Evolutionary conservation across 2,797 vertebrate genomes (phyloP).

Genomic region (Chelmon rostratus): DNA sequence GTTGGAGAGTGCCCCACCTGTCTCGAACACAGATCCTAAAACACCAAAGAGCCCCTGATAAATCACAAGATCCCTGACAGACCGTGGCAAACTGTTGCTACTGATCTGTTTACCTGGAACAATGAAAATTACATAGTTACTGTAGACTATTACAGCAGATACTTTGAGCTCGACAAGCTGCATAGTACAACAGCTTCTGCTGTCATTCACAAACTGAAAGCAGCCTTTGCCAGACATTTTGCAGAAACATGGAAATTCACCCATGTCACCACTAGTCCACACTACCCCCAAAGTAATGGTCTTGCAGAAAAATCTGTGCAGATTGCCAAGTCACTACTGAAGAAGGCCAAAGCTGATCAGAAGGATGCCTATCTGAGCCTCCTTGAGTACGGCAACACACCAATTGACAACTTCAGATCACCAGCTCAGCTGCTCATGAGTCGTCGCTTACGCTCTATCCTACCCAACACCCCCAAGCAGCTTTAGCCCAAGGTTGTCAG

Average conservation of each 20-base stretch:
- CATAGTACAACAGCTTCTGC: slow-evolving; percentile 3
- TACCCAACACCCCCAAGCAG: not conserved
- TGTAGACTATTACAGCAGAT: slow-evolving; percentile 20
- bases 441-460: not conserved
- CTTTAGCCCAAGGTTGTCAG: not conserved
- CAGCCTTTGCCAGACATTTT: slow-evolving; percentile 20
- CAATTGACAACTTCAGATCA: slow-evolving; percentile 1
- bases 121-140: not conserved
- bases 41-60: slow-evolving; percentile 22
- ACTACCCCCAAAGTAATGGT: slow-evolving; percentile 9
- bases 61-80: slow-evolving; percentile 1
- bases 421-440: not conserved
- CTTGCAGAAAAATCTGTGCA: slow-evolving; percentile 29
- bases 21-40: not conserved
- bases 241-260: slow-evolving; percentile 11
- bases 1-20: not conserved
- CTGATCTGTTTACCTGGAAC: slow-evolving; percentile 19
- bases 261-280: not conserved
- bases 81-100: not conserved
- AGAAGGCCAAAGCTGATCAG: slow-evolving; percentile 30
- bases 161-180: slow-evolving; percentile 13
- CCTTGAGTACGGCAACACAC: slow-evolving; percentile 16
- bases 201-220: slow-evolving; percentile 43
- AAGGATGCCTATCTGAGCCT: slow-evolving; percentile 15
- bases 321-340: slow-evolving; percentile 13